Conservation (phyloP, 2,888 invertebrate genomes). For the Malthinus seriepunctatus region DNA sequence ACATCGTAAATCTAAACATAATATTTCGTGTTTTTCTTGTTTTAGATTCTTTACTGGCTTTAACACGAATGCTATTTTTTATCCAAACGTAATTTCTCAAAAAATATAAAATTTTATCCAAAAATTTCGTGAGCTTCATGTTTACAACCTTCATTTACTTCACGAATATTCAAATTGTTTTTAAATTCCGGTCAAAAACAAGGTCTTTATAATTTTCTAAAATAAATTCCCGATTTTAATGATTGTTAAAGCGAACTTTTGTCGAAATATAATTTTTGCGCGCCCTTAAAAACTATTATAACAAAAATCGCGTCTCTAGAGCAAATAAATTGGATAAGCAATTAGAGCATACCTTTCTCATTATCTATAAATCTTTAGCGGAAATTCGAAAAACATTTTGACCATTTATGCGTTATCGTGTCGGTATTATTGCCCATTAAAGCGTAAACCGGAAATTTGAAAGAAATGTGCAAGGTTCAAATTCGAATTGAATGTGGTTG, state of each 20-base stretch:
- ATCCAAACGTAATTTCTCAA: constrained; percentile 14
- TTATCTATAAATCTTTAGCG: constrained; percentile 23
- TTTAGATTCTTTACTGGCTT: constrained; percentile 20
- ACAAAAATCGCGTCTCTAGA: not conserved
- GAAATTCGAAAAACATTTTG: constrained; percentile 25
- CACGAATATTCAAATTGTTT: constrained; percentile 22
- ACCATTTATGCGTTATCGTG: constrained; percentile 38
- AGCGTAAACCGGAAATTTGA: constrained; percentile 49
- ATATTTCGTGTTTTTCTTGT: constrained; percentile 27
- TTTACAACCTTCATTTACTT: constrained; percentile 19
- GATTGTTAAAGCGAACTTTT: not conserved
- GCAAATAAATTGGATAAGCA: constrained; percentile 15
- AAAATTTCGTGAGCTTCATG: constrained; percentile 19
- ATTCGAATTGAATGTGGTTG: not conserved
- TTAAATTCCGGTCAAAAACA: constrained; percentile 5
- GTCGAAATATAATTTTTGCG: too few species aligned
- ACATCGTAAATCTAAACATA: constrained; percentile 28
- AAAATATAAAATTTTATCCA: constrained; percentile 21
- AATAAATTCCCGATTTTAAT: not conserved
- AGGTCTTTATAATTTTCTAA: not conserved
- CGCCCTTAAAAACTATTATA: not conserved
- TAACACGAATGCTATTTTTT: constrained; percentile 29
- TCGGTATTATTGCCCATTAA: constrained; percentile 47
- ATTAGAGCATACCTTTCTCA: constrained; percentile 21
- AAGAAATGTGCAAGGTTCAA: constrained; percentile 40